A percentile compares a stretch with the other conserved stretches of the same genome.
These are phyloP conservation scores for Thaleichthys pacificus DNA, from an alignment of 2,797 vertebrate species.

Conservation along the genomic window DNA sequence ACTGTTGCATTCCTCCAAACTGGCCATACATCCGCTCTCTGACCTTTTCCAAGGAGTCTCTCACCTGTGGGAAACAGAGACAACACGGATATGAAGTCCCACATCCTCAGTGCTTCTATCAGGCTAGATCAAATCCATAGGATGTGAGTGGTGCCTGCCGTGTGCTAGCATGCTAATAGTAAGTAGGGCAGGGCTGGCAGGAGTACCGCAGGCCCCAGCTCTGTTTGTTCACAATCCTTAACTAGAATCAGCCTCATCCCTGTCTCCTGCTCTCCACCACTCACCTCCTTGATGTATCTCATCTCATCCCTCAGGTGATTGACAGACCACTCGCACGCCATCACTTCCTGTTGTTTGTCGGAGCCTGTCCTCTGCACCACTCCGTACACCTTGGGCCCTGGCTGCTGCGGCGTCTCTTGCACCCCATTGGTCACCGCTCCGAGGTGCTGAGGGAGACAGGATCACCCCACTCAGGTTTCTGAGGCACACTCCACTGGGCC, in stretches of 20 bases:
- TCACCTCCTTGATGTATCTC: slow-evolving; percentile 95
- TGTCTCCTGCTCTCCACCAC: slow-evolving; percentile 40
- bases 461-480: slow-evolving; percentile 72
- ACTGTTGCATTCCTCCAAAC: slow-evolving; percentile 94
- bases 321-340: slow-evolving; percentile 90
- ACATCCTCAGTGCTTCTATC: background rate
- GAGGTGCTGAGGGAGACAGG: slow-evolving; percentile 76
- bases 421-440: slow-evolving; percentile 80
- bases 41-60: slow-evolving; percentile 96
- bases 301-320: slow-evolving; percentile 94
- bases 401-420: slow-evolving; percentile 68
- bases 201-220: background rate
- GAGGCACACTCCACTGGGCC: slow-evolving; percentile 11
- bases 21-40: slow-evolving; percentile 93
- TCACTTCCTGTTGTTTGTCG: slow-evolving; percentile 88
- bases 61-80: slow-evolving; percentile 78
- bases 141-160: background rate
- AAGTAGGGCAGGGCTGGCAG: background rate
- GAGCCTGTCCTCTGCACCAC: slow-evolving; percentile 83
- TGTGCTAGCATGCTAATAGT: slow-evolving; percentile 3
- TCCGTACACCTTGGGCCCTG: slow-evolving; percentile 81
- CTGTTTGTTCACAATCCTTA: background rate
- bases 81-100: background rate
- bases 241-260: background rate
- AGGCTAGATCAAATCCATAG: background rate